phyloP scores from a whole-genome alignment of 2,113 vertebrate species.

The Dasyprocta punctata region DNA sequence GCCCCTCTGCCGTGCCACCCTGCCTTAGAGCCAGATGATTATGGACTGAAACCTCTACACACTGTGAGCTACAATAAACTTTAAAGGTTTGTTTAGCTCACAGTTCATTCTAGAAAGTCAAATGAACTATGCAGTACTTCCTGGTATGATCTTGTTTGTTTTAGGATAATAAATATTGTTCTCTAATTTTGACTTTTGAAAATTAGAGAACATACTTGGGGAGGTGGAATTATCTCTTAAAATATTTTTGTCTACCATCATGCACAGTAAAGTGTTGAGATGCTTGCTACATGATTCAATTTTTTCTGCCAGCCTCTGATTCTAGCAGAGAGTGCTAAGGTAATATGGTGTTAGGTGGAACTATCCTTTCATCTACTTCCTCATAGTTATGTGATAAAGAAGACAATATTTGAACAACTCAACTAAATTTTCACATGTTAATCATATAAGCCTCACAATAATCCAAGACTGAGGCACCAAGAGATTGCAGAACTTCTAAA shows the following conservation, averaged over 20 bases:
- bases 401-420: not conserved
- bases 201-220: not conserved
- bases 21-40: no score
- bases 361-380: not conserved
- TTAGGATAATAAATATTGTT: not conserved
- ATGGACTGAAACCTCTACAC: no score
- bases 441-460: not conserved
- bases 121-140: not conserved
- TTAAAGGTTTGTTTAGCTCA: no score
- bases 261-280: not conserved
- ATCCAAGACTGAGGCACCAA: not conserved
- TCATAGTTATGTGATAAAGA: not conserved
- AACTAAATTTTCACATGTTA: not conserved
- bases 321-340: not conserved
- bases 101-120: not conserved
- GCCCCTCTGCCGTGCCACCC: no score
- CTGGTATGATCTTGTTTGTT: not conserved
- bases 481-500: not conserved
- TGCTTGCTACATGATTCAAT: not conserved
- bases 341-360: not conserved
- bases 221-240: not conserved
- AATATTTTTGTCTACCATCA: not conserved
- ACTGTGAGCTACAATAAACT: no score
- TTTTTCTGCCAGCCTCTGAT: not conserved
- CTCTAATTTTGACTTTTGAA: constrained; percentile 32